Base-by-base conservation (phyloP, 2,888 invertebrate genomes). In the Fragum sueziense region DNA sequence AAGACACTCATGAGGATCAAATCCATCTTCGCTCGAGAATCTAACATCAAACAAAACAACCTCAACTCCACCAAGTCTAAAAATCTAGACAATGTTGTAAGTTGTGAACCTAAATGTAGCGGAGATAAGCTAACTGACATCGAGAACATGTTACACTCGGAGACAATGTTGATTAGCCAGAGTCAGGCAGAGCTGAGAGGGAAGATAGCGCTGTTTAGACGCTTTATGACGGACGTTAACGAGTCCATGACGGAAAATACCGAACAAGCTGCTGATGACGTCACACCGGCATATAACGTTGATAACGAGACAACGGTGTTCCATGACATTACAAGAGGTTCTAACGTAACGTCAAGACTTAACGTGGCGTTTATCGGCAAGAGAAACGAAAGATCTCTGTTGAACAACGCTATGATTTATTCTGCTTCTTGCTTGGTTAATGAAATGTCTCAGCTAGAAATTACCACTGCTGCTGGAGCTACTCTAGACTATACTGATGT, bases 341-440 rank as follows among this genome's bases (percentile, higher is more conserved):
- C 20, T 17, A 61, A 33, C 33, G 25, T 61, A 11, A 61, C 31
- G 33, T 25, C 29, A 29, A 29, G 27, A 6, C 33, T 61, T 14
- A 61, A 61, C 61, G 61, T 25, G 6, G 61, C 61, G 14, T 61
- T 61, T 33, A 33, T 61, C 14, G 31, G 33, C 33, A 29, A 33
- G 33, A 29, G 31, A 22, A 34, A 34, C n/a, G n/a, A 33, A 17
- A 62, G n/a, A n/a, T 62, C 62, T 6, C 34, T 62, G 1, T 34
- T 62, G 33, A 62, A 62, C 62, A 62, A 62, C 62, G 62, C 62
- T n/a, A 34, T 62, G 9, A n/a, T 62, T 34, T 33, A 62, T 6
- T n/a, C 62, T 33, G 34, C 62, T 33, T 22, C 34, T 7, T 31
- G 34, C 33, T 31, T 31, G 20, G n/a, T 17, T 14, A 3, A 33